phyloP scores from a whole-genome alignment of 2,113 vertebrate species.

The Rousettus leschenaultii region DNA sequence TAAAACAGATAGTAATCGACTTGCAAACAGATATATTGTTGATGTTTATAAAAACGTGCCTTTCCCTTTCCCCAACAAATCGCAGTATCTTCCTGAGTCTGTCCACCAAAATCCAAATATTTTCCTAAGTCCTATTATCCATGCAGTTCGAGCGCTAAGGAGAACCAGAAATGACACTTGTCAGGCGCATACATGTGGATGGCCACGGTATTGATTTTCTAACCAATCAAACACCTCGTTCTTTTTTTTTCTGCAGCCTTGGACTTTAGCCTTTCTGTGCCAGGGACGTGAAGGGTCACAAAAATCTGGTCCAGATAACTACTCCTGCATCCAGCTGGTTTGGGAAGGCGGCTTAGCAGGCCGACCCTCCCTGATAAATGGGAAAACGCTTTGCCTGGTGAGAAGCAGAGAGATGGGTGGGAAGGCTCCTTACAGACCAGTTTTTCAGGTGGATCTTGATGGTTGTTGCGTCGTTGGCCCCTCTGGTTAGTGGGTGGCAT shows the following conservation, averaged over 20 bases:
- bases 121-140: conserved; percentile 42
- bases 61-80: conserved; percentile 59
- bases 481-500: neutral
- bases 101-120: conserved; percentile 28
- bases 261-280: neutral
- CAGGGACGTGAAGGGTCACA: neutral
- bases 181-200: accelerated
- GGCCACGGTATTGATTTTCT: neutral
- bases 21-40: conserved; percentile 50
- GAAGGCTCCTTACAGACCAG: conserved; percentile 22
- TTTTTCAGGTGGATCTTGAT: conserved; percentile 68
- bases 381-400: conserved; percentile 36
- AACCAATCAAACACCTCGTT: neutral
- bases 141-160: neutral
- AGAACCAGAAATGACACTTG: neutral
- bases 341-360: neutral
- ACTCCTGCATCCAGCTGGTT: neutral
- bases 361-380: conserved; percentile 40
- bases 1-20: conserved; percentile 26
- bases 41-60: conserved; percentile 54
- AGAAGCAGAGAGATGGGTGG: conserved; percentile 44
- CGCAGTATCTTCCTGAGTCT: too few species aligned
- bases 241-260: neutral
- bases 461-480: conserved; percentile 50
- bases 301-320: neutral